A percentile compares a stretch with the other conserved stretches of the same genome.
These are phyloP conservation scores for Lottia scabra DNA, from an alignment of 2,888 invertebrate genomes.

Conservation along the genomic window DNA sequence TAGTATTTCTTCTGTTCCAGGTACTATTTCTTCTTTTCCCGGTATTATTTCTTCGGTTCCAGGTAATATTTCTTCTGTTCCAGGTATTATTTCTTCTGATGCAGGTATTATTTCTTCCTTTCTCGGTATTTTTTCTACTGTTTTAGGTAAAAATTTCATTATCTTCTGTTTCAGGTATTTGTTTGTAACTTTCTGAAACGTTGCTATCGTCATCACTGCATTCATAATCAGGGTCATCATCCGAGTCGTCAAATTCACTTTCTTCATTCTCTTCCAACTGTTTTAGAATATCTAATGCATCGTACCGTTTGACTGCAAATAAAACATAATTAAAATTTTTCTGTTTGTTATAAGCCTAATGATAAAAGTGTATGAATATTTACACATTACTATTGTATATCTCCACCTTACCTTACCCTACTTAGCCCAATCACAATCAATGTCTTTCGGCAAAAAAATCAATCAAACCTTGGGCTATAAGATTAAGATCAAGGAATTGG, in stretches of 20 bases:
- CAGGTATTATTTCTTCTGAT: neutral
- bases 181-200: neutral
- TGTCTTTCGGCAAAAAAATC: too few relatives aligned
- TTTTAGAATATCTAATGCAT: neutral
- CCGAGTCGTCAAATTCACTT: neutral
- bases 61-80: neutral
- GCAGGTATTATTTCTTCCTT: neutral
- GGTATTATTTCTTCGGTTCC: neutral
- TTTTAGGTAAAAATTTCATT: too few relatives aligned
- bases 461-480: too few relatives aligned
- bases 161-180: neutral
- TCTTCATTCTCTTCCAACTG: neutral
- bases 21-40: too few relatives aligned
- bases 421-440: too few relatives aligned
- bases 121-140: neutral
- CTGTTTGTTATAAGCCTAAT: neutral
- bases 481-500: too few relatives aligned
- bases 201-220: neutral
- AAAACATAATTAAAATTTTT: neutral
- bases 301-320: neutral
- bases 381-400: too few relatives aligned
- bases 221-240: conserved; percentile 6
- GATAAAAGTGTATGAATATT: too few relatives aligned
- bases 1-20: too few relatives aligned
- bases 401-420: too few relatives aligned